These are phyloP conservation scores for Hephaestus fuliginosus DNA, from an alignment of 2,797 vertebrate species.

Conservation along the genomic window DNA sequence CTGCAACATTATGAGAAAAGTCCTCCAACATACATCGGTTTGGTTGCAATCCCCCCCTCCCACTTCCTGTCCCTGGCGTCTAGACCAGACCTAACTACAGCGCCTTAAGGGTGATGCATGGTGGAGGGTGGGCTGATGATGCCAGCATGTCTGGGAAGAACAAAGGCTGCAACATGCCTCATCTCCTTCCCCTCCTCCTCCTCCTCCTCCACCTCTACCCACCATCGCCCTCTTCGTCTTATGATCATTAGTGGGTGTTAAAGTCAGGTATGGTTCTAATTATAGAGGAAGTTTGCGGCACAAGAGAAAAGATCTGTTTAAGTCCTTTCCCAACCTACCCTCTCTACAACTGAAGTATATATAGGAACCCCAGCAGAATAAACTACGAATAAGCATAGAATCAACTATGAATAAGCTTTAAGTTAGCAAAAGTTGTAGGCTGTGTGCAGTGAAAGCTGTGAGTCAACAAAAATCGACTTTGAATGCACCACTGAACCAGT, in stretches of 20 bases:
- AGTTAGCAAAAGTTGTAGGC: constrained; percentile 51
- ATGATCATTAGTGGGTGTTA: constrained; percentile 79
- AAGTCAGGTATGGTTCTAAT: constrained; percentile 83
- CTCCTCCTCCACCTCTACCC: constrained; percentile 51
- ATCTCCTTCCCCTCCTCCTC: constrained; percentile 55
- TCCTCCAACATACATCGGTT: constrained; percentile 30
- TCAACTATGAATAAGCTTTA: constrained; percentile 50
- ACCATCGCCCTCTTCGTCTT: constrained; percentile 63
- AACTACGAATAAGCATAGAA: constrained; percentile 50
- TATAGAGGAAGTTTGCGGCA: constrained; percentile 71
- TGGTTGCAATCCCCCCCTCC: constrained; percentile 35
- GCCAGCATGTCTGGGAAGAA: constrained; percentile 79
- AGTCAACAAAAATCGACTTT: constrained; percentile 68
- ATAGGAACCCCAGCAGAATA: constrained; percentile 42
- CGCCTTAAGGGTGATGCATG: constrained; percentile 62
- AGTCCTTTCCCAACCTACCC: constrained; percentile 45
- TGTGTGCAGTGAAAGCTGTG: constrained; percentile 56
- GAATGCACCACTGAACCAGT: constrained; percentile 47
- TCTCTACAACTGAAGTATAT: constrained; percentile 34
- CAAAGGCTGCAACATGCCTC: constrained; percentile 75
- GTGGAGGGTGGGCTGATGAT: constrained; percentile 75
- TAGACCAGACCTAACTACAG: constrained; percentile 61
- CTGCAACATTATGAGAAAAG: constrained; percentile 34
- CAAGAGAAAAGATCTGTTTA: constrained; percentile 44
- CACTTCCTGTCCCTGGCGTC: constrained; percentile 55